Evolutionary conservation across 2,113 vertebrate species (phyloP).

Genomic region (Orthonyx spaldingii): DNA sequence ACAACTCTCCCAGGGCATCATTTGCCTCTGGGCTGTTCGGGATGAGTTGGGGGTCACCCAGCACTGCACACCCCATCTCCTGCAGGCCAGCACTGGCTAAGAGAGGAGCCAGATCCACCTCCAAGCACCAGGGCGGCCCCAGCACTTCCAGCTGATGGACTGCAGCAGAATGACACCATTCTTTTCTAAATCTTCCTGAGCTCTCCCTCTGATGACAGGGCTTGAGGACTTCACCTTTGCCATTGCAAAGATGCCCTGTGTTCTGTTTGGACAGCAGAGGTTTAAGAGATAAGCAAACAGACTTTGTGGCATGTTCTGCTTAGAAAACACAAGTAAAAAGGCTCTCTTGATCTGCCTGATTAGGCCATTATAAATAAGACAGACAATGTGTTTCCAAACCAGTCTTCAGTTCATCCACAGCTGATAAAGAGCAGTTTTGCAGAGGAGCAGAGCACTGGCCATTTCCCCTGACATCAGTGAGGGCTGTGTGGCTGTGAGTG

Average conservation of each 20-base stretch:
- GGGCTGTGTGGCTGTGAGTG: not conserved
- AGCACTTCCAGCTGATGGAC: not conserved
- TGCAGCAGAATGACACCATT: not conserved
- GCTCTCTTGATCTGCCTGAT: conserved; percentile 37
- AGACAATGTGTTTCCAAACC: not conserved
- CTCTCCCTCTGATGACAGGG: not conserved
- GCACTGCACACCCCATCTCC: not conserved
- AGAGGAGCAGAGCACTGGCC: not conserved
- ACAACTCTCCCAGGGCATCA: not conserved
- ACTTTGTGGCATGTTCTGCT: conserved; percentile 41
- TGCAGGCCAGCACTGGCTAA: not conserved
- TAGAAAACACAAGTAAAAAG: conserved; percentile 48
- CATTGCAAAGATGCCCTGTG: not conserved
- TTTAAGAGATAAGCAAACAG: conserved; percentile 60
- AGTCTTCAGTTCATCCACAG: not conserved
- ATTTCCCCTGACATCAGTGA: not conserved
- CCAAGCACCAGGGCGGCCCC: not conserved
- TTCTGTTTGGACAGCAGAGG: conserved; percentile 22
- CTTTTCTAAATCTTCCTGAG: not conserved
- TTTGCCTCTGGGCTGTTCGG: not conserved
- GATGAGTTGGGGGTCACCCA: not conserved
- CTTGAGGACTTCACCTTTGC: not conserved
- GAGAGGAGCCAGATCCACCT: not conserved
- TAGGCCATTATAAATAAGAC: conserved; percentile 1
- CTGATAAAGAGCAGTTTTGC: not conserved